These are phyloP conservation scores for Esperia sulphurella DNA, from an alignment of 2,888 invertebrate species.

Conservation along the genomic window DNA sequence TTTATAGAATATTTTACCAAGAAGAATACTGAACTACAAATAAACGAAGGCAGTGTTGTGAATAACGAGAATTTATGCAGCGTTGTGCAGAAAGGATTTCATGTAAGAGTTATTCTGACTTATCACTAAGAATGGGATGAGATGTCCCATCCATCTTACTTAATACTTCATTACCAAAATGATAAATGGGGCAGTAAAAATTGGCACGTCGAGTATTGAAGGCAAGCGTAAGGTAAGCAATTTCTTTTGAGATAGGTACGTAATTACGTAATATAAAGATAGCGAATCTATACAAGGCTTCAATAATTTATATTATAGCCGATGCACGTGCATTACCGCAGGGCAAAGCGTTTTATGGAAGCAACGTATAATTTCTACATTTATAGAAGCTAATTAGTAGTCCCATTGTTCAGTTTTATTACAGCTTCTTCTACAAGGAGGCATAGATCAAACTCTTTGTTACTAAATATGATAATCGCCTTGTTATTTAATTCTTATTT, in stretches of 20 bases:
- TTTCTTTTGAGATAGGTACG: background rate
- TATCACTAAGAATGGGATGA: slow-evolving; percentile 18
- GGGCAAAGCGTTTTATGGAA: slow-evolving; percentile 3
- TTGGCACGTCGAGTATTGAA: slow-evolving; percentile 14
- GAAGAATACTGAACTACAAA: background rate
- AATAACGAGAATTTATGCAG: slow-evolving; percentile 28
- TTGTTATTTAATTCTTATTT: too few relatives aligned
- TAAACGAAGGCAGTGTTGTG: background rate
- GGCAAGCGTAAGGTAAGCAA: background rate
- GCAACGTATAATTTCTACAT: slow-evolving; percentile 7
- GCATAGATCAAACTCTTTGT: background rate
- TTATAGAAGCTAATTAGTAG: slow-evolving; percentile 15
- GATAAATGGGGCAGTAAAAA: slow-evolving; percentile 41
- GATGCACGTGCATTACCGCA: slow-evolving; percentile 15
- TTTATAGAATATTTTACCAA: background rate
- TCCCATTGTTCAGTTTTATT: slow-evolving; percentile 19
- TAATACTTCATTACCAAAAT: slow-evolving; percentile 39
- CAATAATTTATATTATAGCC: slow-evolving; percentile 8
- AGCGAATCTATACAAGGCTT: background rate
- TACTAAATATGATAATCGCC: too few relatives aligned
- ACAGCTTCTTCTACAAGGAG: slow-evolving; percentile 9
- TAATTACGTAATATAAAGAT: slow-evolving; percentile 5
- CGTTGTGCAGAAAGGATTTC: slow-evolving; percentile 17
- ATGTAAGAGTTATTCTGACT: background rate
- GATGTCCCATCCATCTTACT: slow-evolving; percentile 40